Evolutionary conservation across 2,888 invertebrate genomes (phyloP).

Genomic region (Tetragonisca angustula): DNA sequence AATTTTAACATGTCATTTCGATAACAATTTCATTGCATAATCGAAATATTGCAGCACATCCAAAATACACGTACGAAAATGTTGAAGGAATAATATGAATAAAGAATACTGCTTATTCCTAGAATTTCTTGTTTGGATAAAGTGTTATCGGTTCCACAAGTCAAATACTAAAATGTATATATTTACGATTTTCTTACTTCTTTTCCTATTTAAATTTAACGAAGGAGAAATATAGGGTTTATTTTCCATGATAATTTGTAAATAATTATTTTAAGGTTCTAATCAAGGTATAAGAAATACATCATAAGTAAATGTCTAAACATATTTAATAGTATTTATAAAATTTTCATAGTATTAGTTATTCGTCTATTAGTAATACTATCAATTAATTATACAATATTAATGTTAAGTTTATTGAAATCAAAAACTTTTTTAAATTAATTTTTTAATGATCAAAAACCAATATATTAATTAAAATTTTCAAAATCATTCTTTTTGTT

Average conservation of each 20-base stretch:
- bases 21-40: slow-evolving; percentile 6
- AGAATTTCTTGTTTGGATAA: neutral
- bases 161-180: neutral
- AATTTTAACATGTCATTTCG: slow-evolving; percentile 9
- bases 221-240: neutral
- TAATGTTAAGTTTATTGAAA: too few relatives aligned
- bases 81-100: neutral
- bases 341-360: too few relatives aligned
- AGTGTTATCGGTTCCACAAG: neutral
- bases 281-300: too few relatives aligned
- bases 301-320: too few relatives aligned
- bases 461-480: neutral
- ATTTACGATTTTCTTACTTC: neutral
- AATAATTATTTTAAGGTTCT: too few relatives aligned
- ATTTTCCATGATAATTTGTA: too few relatives aligned
- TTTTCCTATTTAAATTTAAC: neutral
- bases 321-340: too few relatives aligned
- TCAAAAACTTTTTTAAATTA: too few relatives aligned
- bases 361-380: too few relatives aligned
- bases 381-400: too few relatives aligned
- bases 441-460: too few relatives aligned
- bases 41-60: neutral
- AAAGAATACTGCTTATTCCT: neutral
- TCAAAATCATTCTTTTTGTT: too few relatives aligned
- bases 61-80: neutral